phyloP scores from a whole-genome alignment of 2,113 vertebrate genomes.

The Procavia capensis region DNA sequence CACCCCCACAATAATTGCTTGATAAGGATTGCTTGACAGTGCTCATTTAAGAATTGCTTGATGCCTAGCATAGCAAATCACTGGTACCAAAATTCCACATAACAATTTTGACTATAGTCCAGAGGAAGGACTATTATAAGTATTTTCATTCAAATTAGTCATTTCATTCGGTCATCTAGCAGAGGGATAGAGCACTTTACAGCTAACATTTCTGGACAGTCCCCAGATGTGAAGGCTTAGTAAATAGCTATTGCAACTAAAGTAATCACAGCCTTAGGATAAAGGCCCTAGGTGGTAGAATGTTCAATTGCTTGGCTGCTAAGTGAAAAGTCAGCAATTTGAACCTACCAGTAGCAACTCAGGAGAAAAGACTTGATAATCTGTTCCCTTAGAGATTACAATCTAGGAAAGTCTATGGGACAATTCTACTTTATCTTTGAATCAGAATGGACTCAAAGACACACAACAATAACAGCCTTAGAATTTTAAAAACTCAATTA shows the following conservation, averaged over 20 bases:
- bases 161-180: slow-evolving; percentile 59
- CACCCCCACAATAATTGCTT: slow-evolving; percentile 41
- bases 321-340: not conserved
- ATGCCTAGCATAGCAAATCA: not conserved
- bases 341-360: too few relatives aligned
- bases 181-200: not conserved
- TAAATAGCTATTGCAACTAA: slow-evolving; percentile 63
- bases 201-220: slow-evolving; percentile 51
- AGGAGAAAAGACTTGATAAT: not conserved
- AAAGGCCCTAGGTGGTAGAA: not conserved
- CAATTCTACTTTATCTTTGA: not conserved
- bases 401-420: not conserved
- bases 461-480: not conserved
- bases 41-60: not conserved
- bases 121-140: slow-evolving; percentile 33
- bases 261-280: not conserved
- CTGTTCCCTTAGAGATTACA: not conserved
- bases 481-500: slow-evolving; percentile 56
- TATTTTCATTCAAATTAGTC: slow-evolving; percentile 62
- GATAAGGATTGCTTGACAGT: not conserved
- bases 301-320: not conserved
- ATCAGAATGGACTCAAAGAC: not conserved
- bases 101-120: slow-evolving; percentile 44
- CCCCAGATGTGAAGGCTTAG: slow-evolving; percentile 39
- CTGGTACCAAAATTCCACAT: not conserved